Conservation (phyloP, 1,140 invertebrate species). For the Sinonovacula constricta region DNA sequence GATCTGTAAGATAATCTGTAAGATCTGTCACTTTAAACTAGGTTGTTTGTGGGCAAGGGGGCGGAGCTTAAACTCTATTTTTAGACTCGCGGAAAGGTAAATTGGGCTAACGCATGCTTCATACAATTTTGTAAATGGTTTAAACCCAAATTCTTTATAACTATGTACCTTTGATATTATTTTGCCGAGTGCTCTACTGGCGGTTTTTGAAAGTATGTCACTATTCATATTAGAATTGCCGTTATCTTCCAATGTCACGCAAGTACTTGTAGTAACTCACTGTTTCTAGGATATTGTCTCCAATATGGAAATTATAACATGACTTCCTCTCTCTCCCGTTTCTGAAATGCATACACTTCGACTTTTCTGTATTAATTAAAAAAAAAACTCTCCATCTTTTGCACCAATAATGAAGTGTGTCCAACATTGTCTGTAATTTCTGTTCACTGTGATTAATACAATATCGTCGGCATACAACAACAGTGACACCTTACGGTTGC, state of each 20-base stretch:
- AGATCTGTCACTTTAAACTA: no score
- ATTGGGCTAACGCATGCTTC: background rate
- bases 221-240: background rate
- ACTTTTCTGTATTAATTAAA: conserved; percentile 28
- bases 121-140: background rate
- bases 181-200: background rate
- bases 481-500: conserved; percentile 11
- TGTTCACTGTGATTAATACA: conserved; percentile 12
- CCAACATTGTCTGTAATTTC: conserved; percentile 16
- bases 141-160: background rate
- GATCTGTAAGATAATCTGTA: no score
- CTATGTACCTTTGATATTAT: conserved; percentile 1
- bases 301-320: conserved; percentile 4
- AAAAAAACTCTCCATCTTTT: conserved; percentile 11
- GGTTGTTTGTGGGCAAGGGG: no score
- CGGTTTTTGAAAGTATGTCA: background rate
- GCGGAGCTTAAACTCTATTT: no score
- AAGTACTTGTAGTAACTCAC: conserved; percentile 22
- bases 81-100: no score
- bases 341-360: conserved; percentile 26
- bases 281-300: conserved; percentile 19
- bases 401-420: background rate
- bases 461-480: conserved; percentile 49
- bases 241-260: background rate
- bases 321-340: background rate